Base-by-base conservation (phyloP, 92 coral and sea anemone genomes). In the Siderastrea siderea region DNA sequence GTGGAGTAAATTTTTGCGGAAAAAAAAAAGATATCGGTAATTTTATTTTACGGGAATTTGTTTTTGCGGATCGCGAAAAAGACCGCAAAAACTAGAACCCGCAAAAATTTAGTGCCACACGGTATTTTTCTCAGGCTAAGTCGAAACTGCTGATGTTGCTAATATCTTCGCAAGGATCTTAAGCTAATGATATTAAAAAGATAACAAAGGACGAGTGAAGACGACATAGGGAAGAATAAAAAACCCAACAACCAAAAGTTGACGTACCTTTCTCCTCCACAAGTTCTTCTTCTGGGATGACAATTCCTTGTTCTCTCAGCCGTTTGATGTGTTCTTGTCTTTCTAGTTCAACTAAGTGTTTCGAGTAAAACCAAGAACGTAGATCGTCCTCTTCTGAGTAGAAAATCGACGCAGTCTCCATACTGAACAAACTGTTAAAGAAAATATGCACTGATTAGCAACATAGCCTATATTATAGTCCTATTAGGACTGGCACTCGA, bases 311-410 rank as follows among this genome's bases (percentile, higher is more conserved):
- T 69, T 91, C 98, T 71, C 89, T 83, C 47, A 95, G 94, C 26
- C 92, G 90, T 46, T 90, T 87, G 17, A 90, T 88, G 92, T 94
- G 95, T 71, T 89, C 91, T 69, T 76, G 94, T 59, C 93, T 79
- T 79, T 95, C 96, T 52, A 78, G 95, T 52, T 93, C 98, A 52
- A 91, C 95, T 47, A 97, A 57, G 90, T 97, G 98, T 82, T 97
- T 97, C 6, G 99, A 97, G 77, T 97, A 97, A 77, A 79, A 84
- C 99, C 99, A 97, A 1, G 96, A 96, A 44, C 90, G 91, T 51
- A 91, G 69, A 11, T 97, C 99, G 38, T 96, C 97, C 51, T 97
- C 99, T 16, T 90, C 95, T 46, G 93, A 75, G 55, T 93, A 92
- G 82, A 91, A 93, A 71, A 91, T 71, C 0, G 98, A 91, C 3